phyloP scores from a whole-genome alignment of 2,113 vertebrate species.

The Atherinomorus stipes region DNA sequence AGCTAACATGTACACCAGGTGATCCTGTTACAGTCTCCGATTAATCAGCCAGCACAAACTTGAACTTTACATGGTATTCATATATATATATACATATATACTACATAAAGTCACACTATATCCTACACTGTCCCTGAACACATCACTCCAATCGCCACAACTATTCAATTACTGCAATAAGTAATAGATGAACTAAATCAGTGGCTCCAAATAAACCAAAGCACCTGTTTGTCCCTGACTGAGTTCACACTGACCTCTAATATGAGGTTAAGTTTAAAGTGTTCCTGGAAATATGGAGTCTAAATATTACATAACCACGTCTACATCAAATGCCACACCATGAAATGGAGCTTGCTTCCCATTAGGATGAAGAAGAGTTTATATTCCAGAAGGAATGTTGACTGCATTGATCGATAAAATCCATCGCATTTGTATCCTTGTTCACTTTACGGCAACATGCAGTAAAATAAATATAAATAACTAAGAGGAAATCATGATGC shows the following conservation, averaged over 20 bases:
- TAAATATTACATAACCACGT: conserved; percentile 55
- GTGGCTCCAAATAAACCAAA: background rate
- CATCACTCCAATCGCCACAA: background rate
- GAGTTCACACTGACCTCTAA: conserved; percentile 6
- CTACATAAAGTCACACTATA: background rate
- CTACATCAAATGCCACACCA: conserved; percentile 18
- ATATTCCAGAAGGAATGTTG: background rate
- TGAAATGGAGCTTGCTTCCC: background rate
- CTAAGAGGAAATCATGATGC: background rate
- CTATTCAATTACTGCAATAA: background rate
- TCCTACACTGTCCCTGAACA: background rate
- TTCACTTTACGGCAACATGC: background rate
- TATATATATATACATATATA: background rate
- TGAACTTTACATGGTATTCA: background rate
- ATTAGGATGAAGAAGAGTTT: background rate
- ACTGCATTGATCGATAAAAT: background rate
- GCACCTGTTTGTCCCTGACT: conserved; percentile 12
- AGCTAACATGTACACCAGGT: conserved; percentile 5
- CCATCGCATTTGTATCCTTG: background rate
- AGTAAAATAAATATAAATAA: background rate
- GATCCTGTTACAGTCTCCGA: background rate
- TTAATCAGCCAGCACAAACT: background rate
- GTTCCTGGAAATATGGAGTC: conserved; percentile 42
- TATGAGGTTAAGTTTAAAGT: conserved; percentile 16
- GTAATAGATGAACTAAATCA: background rate